These are phyloP conservation scores for Riparia riparia DNA, from an alignment of 2,113 vertebrate species.

Conservation along the genomic window DNA sequence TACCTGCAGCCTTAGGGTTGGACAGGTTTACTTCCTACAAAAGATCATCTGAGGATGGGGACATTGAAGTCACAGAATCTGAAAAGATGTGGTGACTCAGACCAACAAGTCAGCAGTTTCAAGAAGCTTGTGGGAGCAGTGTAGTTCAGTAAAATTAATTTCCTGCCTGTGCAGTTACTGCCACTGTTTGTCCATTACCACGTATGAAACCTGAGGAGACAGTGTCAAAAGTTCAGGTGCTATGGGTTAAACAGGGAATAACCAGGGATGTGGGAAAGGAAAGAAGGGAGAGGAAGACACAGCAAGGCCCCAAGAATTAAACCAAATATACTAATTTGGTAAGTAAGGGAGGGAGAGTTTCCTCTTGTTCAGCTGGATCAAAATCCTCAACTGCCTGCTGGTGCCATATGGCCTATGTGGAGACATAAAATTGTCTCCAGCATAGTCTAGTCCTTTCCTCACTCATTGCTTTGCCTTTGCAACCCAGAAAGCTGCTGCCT, in stretches of 20 bases:
- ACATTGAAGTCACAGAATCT: background rate
- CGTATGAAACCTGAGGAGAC: background rate
- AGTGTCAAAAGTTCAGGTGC: conserved; percentile 25
- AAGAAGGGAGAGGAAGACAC: accelerated
- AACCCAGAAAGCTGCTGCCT: background rate
- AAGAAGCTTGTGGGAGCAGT: background rate
- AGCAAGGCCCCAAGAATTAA: background rate
- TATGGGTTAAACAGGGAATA: background rate
- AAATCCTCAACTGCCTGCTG: background rate
- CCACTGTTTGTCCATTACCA: background rate
- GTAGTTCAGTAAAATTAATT: background rate
- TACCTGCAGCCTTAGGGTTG: background rate
- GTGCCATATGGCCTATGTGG: background rate
- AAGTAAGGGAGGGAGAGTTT: background rate
- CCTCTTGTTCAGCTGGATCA: background rate
- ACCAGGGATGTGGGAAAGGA: background rate
- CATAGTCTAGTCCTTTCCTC: background rate
- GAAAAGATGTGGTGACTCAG: conserved; percentile 25
- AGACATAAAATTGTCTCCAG: background rate
- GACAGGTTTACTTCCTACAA: background rate
- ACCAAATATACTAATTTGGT: background rate
- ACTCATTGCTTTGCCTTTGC: background rate
- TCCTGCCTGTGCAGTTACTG: background rate
- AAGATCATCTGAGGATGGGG: background rate
- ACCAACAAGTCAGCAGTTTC: background rate